Percentiles rank a stretch among this genome's conserved stretches.
phyloP scores from a whole-genome alignment of 1,140 invertebrate species.

The Zaprionus lachaisei region DNA sequence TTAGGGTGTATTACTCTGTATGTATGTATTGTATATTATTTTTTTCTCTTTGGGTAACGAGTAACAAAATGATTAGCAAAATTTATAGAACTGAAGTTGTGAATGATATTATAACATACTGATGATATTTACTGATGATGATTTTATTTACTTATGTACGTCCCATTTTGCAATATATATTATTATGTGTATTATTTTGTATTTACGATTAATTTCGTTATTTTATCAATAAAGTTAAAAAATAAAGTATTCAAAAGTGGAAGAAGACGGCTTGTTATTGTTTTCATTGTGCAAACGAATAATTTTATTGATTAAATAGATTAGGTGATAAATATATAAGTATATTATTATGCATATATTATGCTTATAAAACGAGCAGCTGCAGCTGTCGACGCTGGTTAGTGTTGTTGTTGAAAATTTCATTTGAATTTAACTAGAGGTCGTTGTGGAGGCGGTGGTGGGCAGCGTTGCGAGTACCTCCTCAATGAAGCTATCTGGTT shows the following conservation, averaged over 20 bases:
- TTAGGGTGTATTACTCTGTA: conserved; percentile 36
- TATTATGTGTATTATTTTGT: conserved; percentile 50
- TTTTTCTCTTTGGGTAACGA: conserved; percentile 3
- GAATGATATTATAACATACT: conserved; percentile 5
- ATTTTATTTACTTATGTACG: conserved; percentile 38
- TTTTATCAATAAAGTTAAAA: conserved; percentile 41
- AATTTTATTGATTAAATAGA: conserved; percentile 82
- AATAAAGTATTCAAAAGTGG: conserved; percentile 4
- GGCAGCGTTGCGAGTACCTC: conserved; percentile 75
- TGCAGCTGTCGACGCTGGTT: conserved; percentile 19
- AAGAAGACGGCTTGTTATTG: neutral
- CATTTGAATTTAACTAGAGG: conserved; percentile 66
- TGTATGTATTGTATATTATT: conserved; percentile 9
- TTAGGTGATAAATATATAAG: conserved; percentile 70
- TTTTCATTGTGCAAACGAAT: conserved; percentile 75
- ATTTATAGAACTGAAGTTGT: conserved; percentile 70
- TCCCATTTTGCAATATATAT: conserved; percentile 74
- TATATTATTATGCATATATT: conserved; percentile 45
- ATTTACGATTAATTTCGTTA: conserved; percentile 40
- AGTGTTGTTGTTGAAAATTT: conserved; percentile 24
- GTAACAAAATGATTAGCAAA: conserved; percentile 54
- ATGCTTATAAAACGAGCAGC: conserved; percentile 40
- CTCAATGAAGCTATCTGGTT: conserved; percentile 77
- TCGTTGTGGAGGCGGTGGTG: conserved; percentile 53
- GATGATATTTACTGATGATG: conserved; percentile 39